Base-by-base conservation (phyloP, 2,113 vertebrate species). In the Amphiprion ocellaris region DNA sequence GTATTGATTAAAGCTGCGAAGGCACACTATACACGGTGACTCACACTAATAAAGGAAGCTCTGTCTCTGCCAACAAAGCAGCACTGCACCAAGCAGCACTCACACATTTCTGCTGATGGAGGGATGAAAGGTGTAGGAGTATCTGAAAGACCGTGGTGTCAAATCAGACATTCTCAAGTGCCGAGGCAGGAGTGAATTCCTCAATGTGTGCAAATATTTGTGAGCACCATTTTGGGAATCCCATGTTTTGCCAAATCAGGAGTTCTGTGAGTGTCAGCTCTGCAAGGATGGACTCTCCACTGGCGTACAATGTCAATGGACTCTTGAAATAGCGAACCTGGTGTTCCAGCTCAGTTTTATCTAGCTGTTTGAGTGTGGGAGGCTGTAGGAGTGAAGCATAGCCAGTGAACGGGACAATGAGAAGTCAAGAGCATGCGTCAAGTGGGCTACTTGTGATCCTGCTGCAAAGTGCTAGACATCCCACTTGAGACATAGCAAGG, bases 151-250 rank as follows among this genome's bases (percentile, higher is more conserved):
- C 62, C 84, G 81, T 21, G 23, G 84, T 69, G 82, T 74, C 66
- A 92, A 90, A 83, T 86, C 73, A 85, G 85, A 81, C 89, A 87
- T 88, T 89, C 74, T 69, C 61, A 0, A 74, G 66, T 5, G 53
- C 70, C 30, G 59, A 69, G 79, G 83, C 76, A 75, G 82, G 72
- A 82, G 69, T 37, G 24, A 87, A 91, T 87, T 89, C 87, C 77
- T 90, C 84, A 75, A 74, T 81, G 74, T 89, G 79, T 73, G 79
- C 87, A 92, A 91, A 92, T 90, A 91, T 92, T 92, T 90, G 87
- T 63, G 70, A 73, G 70, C 69, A 68, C 64, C 78, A 71, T 74
- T 89, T 85, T 82, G 64, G 81, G 69, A 89, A 81, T 80, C 76
- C 77, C 61, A 63, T 56, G 71, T 68, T 60, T 81, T 78, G 83